Base-by-base conservation (phyloP, 2,888 invertebrate species). In the Diloba caeruleocephala region DNA sequence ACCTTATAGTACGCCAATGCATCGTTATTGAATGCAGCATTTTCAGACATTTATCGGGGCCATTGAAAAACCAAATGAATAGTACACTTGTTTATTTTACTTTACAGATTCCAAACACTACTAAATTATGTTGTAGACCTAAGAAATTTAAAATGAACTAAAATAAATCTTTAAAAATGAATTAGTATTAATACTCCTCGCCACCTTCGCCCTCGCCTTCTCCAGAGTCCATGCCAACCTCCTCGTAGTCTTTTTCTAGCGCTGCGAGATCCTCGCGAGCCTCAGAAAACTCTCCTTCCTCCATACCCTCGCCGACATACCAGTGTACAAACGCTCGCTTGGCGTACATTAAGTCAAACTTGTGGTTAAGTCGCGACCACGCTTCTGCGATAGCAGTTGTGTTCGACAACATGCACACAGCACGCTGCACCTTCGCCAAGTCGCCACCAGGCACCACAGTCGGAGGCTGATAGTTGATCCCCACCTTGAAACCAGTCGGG, bases 321-420 rank as follows among this genome's bases (percentile, higher is more conserved):
- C 98, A 98, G 88, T 98, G 98, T 41, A 98, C 98, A 87, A 99
- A 99, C 14, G 98, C 98, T 72, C 98, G 95, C 94, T 98, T 98
- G 76, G 98, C 98, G 84, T 98, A 99, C 98, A 98, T 98, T 74
- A 98, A 94, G 87, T 98, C 98, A 85, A 98, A 98, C 90, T 98
- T 98, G 88, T 98, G 98, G 89, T 99, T 98, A 56, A 99, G 95
- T 75, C 98, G 96, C 44, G 98, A 98, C 98, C 98, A 99, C 31
- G 98, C 98, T 85, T 99, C 98, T n/a, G 98, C 98, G 79, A 99
- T 98, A 56, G 98, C 98, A 0, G 98, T 99, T 36, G 98, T 99
- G 96, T 99, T 99, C 44, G 98, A 98, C 82, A 99, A 93, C 98
- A 98, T 99, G 93, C 99, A 99, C 1, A 99, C 98, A 10, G 98